Percentiles rank a stretch among this genome's conserved stretches.
These are phyloP conservation scores for Tragelaphus buxtoni DNA, from an alignment of 2,113 vertebrate species.

Conservation along the genomic window DNA sequence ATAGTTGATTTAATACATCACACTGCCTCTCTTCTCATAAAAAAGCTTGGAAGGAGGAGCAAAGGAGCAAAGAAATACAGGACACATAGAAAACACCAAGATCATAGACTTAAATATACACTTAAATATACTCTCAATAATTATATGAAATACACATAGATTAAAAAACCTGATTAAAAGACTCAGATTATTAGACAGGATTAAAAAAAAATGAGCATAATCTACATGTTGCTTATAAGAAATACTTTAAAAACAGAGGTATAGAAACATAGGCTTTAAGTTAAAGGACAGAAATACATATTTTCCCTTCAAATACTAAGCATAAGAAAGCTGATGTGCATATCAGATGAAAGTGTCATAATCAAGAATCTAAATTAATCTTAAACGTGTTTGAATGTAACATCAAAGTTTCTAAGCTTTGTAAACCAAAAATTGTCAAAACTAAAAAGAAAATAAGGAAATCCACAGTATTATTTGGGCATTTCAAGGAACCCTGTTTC, in stretches of 20 bases:
- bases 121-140: background rate
- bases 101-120: background rate
- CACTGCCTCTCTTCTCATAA: background rate
- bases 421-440: background rate
- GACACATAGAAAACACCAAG: background rate
- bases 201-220: background rate
- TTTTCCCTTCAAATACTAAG: background rate
- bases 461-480: background rate
- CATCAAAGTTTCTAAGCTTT: background rate
- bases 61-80: background rate
- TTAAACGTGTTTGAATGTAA: background rate
- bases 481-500: background rate
- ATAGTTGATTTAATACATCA: background rate
- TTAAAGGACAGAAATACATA: background rate
- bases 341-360: background rate
- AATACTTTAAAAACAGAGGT: background rate
- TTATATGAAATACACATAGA: background rate
- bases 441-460: background rate
- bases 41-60: background rate
- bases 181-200: background rate
- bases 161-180: background rate
- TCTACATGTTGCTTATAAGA: background rate
- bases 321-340: background rate
- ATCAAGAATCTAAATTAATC: background rate
- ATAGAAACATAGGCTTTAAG: background rate